Evolutionary conservation across 2,888 invertebrate species (phyloP), one percentile per base, ranked within the genome.

Genomic region (Podotricha telesiphe): DNA sequence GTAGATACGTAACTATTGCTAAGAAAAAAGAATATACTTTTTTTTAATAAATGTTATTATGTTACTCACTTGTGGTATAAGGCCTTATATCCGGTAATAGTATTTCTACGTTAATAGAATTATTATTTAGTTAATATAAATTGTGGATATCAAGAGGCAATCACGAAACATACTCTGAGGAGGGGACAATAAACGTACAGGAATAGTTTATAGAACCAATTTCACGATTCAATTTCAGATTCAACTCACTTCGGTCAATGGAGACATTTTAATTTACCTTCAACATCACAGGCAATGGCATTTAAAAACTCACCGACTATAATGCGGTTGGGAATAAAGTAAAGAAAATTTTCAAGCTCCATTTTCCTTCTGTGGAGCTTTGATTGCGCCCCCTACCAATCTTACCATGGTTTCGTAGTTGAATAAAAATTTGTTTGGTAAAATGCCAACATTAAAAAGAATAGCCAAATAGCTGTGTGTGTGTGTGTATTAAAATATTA

Each of bases 361-460:
- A 84, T 86, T 81, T 83, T 84, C 81, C 79, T 84, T 84, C 83
- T 80, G 79, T 79, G 77, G 78, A 84, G 84, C 89, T 89, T 89
- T 88, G 89, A 91, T 91, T 89, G 88, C 85, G 78, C 82, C 82
- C 81, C 82, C 82, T 74, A 73, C 76, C 76, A 77, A 77, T 78
- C 76, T 76, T 75, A 78, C 84, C 82, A 83, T 81, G 80, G 82
- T 83, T 84, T 83, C 87, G 85, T 88, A 85, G 83, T 86, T 84
- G 81, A 86, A 87, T 88, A 90, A 89, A 88, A 88, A 83, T 80
- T 42, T 83, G 81, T 81, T 90, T 91, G 91, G 88, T 89, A 87
- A 82, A 86, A 89, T 89, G 90, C 90, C 89, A 91, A 83, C 76
- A 74, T 84, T 87, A 86, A 86, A 89, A 89, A 88, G 86, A 89